phyloP scores from a whole-genome alignment of 2,888 invertebrate species.

The Drosophila yooni region DNA sequence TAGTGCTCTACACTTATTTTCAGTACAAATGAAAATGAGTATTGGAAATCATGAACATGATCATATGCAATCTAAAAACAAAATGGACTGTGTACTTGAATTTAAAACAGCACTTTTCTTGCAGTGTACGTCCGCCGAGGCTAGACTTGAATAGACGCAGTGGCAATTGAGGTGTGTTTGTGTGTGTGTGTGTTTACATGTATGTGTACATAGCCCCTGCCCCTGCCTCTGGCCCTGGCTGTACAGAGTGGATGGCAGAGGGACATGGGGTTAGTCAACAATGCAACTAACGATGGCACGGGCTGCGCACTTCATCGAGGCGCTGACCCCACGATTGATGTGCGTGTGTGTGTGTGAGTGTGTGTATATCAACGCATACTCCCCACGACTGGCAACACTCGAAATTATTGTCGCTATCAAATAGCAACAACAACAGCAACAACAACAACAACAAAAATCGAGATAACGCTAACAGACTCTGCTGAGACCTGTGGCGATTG shows the following conservation, averaged over 20 bases:
- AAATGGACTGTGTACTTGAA: not conserved
- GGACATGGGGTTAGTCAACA: conserved; percentile 6
- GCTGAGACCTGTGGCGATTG: conserved; percentile 38
- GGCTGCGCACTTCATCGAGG: conserved; percentile 48
- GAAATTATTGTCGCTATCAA: conserved; percentile 64
- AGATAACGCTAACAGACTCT: conserved; percentile 41
- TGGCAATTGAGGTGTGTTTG: not conserved
- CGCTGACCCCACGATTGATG: conserved; percentile 50
- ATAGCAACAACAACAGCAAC: conserved; percentile 38
- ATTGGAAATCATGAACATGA: not conserved
- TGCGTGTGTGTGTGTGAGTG: not conserved
- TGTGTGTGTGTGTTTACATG: not conserved
- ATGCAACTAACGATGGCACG: conserved; percentile 42
- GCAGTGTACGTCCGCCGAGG: not conserved
- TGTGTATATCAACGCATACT: conserved; percentile 17
- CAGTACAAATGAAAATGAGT: not conserved
- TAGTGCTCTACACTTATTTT: not conserved
- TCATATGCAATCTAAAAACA: not conserved
- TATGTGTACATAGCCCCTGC: not conserved
- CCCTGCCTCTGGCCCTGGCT: too few relatives aligned
- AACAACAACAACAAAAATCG: conserved; percentile 36
- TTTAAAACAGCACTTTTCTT: not conserved
- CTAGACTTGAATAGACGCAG: conserved; percentile 3
- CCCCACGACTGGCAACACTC: conserved; percentile 13
- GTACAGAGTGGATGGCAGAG: not conserved